Evolutionary conservation across 2,113 vertebrate genomes (phyloP).

Genomic region (Oostethus manadensis): DNA sequence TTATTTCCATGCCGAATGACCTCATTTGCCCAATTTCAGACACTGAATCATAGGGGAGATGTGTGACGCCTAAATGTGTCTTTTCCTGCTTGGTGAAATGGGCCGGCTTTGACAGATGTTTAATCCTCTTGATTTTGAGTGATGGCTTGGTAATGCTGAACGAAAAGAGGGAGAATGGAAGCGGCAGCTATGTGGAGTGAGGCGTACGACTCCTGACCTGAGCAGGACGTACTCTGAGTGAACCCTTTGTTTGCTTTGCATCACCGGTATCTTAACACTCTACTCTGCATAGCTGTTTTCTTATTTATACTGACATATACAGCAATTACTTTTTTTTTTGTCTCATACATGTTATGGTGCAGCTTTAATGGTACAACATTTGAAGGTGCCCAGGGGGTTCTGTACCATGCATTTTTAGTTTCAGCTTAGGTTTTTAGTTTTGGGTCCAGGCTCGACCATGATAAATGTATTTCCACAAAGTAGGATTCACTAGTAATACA

Average conservation of each 20-base stretch:
- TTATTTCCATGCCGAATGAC: constrained; percentile 37
- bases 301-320: background rate
- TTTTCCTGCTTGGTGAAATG: constrained; percentile 48
- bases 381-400: no score
- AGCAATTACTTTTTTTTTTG: no score
- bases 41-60: constrained; percentile 38
- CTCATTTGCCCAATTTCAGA: constrained; percentile 41
- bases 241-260: constrained; percentile 15
- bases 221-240: constrained; percentile 22
- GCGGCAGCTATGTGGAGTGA: constrained; percentile 33
- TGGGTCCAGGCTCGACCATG: no score
- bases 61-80: constrained; percentile 37
- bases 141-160: constrained; percentile 49
- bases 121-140: constrained; percentile 61
- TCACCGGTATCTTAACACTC: constrained; percentile 32
- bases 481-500: no score
- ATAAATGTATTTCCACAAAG: no score
- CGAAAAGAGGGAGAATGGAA: constrained; percentile 32
- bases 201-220: constrained; percentile 15
- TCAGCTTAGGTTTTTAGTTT: no score
- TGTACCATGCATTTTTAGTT: no score
- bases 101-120: constrained; percentile 61
- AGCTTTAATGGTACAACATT: no score
- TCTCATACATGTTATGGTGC: no score
- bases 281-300: background rate